Evolutionary conservation across 2,888 invertebrate genomes (phyloP), one percentile per base, ranked within the genome.

Genomic region (Masnerella sp.): DNA sequence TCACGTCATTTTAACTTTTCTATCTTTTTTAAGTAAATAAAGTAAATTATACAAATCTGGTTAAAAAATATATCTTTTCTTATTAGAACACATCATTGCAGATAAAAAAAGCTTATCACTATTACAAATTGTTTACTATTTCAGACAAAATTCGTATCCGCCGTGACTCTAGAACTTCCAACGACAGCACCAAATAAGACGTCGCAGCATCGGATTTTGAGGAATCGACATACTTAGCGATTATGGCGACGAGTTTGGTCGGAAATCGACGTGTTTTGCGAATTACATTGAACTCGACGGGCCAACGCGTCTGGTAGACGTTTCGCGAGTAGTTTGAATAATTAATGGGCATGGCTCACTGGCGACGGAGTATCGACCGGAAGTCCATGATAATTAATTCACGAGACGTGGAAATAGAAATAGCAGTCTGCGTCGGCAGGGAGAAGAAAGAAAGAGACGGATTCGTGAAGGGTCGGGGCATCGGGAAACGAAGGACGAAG

Each of bases 351-450:
- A 81, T 80, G 76, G 76, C 78, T 79, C 78, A 76, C 80, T 80
- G 78, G 78, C 80, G 78, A 78, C 79, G 80, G 78, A 77, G 76
- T 79, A 81, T 81, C 81, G 80, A 81, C 78, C 81, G 79, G 81
- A 78, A 82, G 83, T 81, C 79, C 76, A 77, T 76, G 80, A 83
- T 84, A 82, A 84, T 83, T 84, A 83, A 84, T 84, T 84, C 84
- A 84, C 69, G 67, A 81, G 77, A 78, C 78, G 78, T 79, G 83
- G 79, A 82, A 81, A 84, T 83, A 84, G 83, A 83, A 83, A 82
- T 82, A 82, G 78, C 78, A 74, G 75, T 74, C 70, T 68, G 62
- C 69, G 64, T 70, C 22, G 34, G 58, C 5, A 61, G 62, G 67
- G 62, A 56, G 54, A 64, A 45, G 75, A 59, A 68, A 74, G 54